These are phyloP conservation scores for Elegia similella DNA, from an alignment of 2,888 invertebrate species.

Conservation along the genomic window DNA sequence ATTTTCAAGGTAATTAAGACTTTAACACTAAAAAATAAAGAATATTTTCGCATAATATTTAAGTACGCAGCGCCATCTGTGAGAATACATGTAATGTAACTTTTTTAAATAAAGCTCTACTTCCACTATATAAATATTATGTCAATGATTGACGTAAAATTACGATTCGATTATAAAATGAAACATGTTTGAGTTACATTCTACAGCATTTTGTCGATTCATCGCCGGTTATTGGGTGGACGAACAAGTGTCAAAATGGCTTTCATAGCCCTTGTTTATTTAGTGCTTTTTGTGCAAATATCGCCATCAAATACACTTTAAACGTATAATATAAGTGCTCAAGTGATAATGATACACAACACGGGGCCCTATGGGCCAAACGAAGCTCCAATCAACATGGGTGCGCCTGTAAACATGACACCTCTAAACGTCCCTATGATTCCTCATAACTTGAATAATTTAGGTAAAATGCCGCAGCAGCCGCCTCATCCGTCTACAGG, in stretches of 20 bases:
- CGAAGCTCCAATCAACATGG: conserved; percentile 57
- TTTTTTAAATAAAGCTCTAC: not conserved
- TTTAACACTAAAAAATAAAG: too few relatives aligned
- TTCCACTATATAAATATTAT: not conserved
- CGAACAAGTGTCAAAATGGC: conserved; percentile 62
- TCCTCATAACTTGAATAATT: conserved; percentile 53
- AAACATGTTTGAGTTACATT: not conserved
- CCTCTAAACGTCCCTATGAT: conserved; percentile 49
- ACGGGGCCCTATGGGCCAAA: conserved; percentile 62
- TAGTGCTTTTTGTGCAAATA: conserved; percentile 36
- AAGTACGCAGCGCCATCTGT: too few relatives aligned
- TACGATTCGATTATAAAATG: not conserved
- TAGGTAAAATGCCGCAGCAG: conserved; percentile 52
- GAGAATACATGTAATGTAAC: too few relatives aligned
- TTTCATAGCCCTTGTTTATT: conserved; percentile 54
- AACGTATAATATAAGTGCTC: conserved; percentile 26
- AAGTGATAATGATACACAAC: conserved; percentile 62
- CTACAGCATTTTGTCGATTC: conserved; percentile 14
- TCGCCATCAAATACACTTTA: conserved; percentile 32
- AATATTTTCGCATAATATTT: not conserved
- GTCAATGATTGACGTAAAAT: not conserved
- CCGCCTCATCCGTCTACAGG: conserved; percentile 36
- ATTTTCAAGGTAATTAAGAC: not conserved
- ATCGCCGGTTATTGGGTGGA: conserved; percentile 27
- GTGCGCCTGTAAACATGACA: conserved; percentile 52